Evolutionary conservation across 2,888 invertebrate species (phyloP), one percentile per base, ranked within the genome.

Genomic region (Altica lythri): DNA sequence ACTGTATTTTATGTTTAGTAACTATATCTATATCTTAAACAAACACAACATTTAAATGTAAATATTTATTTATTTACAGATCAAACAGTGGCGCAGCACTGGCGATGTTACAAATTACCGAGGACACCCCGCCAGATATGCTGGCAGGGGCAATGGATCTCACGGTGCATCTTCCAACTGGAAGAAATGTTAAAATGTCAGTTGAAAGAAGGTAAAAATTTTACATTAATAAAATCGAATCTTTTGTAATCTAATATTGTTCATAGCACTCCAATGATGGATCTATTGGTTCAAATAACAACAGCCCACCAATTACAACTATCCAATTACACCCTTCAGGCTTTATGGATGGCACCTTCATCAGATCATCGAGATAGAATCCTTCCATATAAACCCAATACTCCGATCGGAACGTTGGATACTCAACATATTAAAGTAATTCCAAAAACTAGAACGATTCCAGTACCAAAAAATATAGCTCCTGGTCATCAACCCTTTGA

Each of bases 181-280:
- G 80, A 22, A 68, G 68, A 58, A 66, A 77, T 29, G 78, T 81
- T 60, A 78, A 79, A 65, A 81, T 81, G 79, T 77, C 80, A 55
- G 81, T 83, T 37, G 80, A 81, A 69, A 73, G 82, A 69, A 81
- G 81, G 83, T 83, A 64, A 73, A 70, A 3, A 34, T 34, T 34
- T 34, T 4, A 16, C 13, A 4, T 16, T 34, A 16, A 40, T 9
- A 16, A 13, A 12, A 30, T 19, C 44, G 2, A 44, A 44, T 9
- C 17, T n/a, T 10, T 2, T 6, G 17, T 2, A 40, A 3, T 9
- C 5, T 22, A 44, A 22, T 14, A 4, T 29, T 14, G 2, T 44
- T 78, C 78, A 56, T 77, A 88, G 88, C 71, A 87, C 86, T 16
- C 88, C 88, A 25, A 88, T 89, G 87, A 86, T 88, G 85, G 89